Percentiles rank a stretch among this genome's conserved stretches.
Conservation (phyloP, 2,797 vertebrate genomes). For the Malacoraja senta region DNA sequence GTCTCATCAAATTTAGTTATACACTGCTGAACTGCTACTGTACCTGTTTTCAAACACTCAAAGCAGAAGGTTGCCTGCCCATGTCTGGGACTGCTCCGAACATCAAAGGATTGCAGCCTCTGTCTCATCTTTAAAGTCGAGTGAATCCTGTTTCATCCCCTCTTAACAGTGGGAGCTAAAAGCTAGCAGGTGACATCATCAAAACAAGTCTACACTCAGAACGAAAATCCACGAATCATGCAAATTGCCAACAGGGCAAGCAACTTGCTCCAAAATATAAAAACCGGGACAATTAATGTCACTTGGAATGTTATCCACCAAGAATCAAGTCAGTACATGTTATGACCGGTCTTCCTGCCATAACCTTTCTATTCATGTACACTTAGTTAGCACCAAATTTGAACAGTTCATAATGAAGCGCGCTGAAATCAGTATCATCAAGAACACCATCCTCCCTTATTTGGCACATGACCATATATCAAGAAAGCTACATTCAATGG, state of each 20-base stretch:
- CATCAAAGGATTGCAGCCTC: slow-evolving; percentile 57
- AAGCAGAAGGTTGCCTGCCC: slow-evolving; percentile 60
- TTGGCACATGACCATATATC: neutral
- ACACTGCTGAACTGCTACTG: neutral
- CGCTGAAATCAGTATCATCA: no score
- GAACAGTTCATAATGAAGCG: neutral
- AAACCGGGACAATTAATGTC: neutral
- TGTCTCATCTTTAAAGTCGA: slow-evolving; percentile 59
- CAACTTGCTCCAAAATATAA: neutral
- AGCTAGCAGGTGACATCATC: slow-evolving; percentile 23
- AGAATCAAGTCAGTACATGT: neutral
- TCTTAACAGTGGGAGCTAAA: slow-evolving; percentile 37
- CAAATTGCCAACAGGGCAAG: slow-evolving; percentile 9
- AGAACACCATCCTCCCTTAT: neutral
- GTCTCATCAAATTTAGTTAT: slow-evolving; percentile 24
- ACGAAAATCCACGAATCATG: slow-evolving; percentile 3
- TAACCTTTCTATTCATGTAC: neutral
- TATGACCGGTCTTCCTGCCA: neutral
- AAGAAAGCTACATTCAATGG: neutral
- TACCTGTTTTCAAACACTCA: slow-evolving; percentile 41
- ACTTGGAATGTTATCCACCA: neutral
- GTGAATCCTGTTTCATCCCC: slow-evolving; percentile 46
- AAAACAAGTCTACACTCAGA: slow-evolving; percentile 35
- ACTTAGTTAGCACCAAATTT: neutral
- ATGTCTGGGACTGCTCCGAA: slow-evolving; percentile 58